Evolutionary conservation across 2,113 vertebrate genomes (phyloP).

Genomic region (Nyctereutes procyonoides): DNA sequence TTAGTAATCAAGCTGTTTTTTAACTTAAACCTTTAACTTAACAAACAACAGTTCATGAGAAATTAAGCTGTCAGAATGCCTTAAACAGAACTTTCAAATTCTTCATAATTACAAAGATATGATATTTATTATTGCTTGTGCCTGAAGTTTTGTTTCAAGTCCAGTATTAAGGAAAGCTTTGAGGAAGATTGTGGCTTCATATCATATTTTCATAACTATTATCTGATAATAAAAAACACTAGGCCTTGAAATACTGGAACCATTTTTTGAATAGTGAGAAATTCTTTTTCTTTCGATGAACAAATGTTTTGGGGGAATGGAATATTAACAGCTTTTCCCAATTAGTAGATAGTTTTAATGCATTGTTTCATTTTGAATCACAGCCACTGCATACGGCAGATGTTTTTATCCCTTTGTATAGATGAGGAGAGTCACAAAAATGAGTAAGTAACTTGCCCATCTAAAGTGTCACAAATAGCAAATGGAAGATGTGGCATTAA

Average conservation of each 20-base stretch:
- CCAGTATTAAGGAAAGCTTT: constrained; percentile 5
- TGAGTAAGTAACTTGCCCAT: constrained; percentile 6
- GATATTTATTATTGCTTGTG: constrained; percentile 31
- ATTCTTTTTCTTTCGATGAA: background rate
- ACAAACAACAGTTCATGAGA: constrained; percentile 46
- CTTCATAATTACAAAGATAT: background rate
- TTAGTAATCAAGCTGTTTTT: background rate
- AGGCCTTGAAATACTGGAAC: background rate
- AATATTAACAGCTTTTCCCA: constrained; percentile 41
- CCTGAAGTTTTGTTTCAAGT: constrained; percentile 43
- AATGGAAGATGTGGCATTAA: background rate
- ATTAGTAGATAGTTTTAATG: constrained; percentile 52
- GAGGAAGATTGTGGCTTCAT: constrained; percentile 2
- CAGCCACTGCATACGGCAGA: background rate
- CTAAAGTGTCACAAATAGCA: background rate
- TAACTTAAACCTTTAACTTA: constrained; percentile 11
- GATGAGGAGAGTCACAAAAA: constrained; percentile 20
- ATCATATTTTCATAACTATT: constrained; percentile 33
- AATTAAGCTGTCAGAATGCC: constrained; percentile 7
- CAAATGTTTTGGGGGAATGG: background rate
- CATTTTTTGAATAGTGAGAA: constrained; percentile 3
- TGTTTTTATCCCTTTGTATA: background rate
- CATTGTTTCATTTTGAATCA: background rate
- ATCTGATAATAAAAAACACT: constrained; percentile 26
- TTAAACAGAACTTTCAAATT: constrained; percentile 19